Percentiles rank a stretch among this genome's conserved stretches.
Evolutionary conservation across 2,113 vertebrate genomes (phyloP).

Genomic region (Sturnira hondurensis): DNA sequence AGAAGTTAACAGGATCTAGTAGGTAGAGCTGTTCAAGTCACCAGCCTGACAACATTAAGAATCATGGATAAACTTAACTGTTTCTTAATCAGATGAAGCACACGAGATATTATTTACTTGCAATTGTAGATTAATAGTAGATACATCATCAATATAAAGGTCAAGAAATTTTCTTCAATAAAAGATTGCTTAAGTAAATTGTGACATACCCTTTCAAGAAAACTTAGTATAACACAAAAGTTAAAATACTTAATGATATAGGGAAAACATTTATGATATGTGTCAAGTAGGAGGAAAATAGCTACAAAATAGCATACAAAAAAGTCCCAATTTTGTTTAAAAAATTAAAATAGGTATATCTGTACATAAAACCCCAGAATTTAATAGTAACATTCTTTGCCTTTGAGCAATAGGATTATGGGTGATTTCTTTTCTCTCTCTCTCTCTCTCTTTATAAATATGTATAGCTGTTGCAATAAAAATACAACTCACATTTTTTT

Average conservation of each 20-base stretch:
- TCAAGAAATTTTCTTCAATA: background rate
- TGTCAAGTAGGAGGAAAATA: background rate
- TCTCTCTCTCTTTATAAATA: background rate
- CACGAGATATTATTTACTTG: background rate
- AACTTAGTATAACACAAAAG: background rate
- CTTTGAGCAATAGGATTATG: background rate
- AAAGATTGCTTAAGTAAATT: background rate
- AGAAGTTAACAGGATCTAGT: background rate
- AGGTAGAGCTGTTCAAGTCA: background rate
- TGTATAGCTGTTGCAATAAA: background rate
- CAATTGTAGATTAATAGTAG: background rate
- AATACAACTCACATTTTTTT: background rate
- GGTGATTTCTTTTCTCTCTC: background rate
- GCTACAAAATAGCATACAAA: background rate
- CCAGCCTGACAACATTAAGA: background rate
- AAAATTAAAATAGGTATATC: background rate
- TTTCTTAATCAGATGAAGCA: background rate
- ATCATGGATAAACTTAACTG: background rate
- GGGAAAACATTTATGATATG: background rate
- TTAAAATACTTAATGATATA: background rate
- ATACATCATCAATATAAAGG: background rate
- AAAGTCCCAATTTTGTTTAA: background rate
- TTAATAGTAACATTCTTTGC: background rate
- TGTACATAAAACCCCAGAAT: background rate
- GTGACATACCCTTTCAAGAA: background rate